These are phyloP conservation scores for Bactericera cockerelli DNA, from an alignment of 1,140 invertebrate species.

Conservation along the genomic window DNA sequence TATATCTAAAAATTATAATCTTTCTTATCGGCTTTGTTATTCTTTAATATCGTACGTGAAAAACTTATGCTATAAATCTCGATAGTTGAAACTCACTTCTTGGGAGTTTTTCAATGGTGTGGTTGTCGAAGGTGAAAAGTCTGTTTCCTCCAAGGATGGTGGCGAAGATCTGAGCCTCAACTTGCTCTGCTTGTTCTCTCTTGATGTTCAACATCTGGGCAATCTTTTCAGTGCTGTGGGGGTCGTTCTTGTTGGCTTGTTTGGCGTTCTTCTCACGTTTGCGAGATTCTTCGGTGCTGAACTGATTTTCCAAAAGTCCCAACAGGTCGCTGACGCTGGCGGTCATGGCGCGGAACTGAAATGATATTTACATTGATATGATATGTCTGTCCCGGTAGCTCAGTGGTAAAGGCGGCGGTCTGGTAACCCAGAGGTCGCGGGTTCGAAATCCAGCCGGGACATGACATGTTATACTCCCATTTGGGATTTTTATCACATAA, in stretches of 20 bases:
- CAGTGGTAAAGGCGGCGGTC: too few relatives aligned
- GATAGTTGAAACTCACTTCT: conserved; percentile 10
- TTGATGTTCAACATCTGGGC: conserved; percentile 37
- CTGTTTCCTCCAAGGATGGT: conserved; percentile 28
- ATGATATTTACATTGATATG: neutral
- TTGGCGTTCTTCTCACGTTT: conserved; percentile 23
- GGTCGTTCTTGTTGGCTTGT: conserved; percentile 18
- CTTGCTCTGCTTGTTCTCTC: conserved; percentile 29
- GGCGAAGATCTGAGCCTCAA: conserved; percentile 38
- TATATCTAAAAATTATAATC: too few relatives aligned
- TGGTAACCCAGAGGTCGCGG: too few relatives aligned
- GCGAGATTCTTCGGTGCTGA: conserved; percentile 17
- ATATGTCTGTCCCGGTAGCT: neutral
- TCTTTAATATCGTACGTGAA: too few relatives aligned
- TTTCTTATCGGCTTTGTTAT: too few relatives aligned
- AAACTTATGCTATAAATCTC: neutral
- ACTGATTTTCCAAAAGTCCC: conserved; percentile 28
- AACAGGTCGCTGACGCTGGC: conserved; percentile 35
- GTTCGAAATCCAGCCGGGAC: too few relatives aligned
- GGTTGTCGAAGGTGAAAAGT: conserved; percentile 37
- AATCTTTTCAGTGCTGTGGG: conserved; percentile 32
- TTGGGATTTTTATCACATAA: too few relatives aligned
- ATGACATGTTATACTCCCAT: too few relatives aligned
- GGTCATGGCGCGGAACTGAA: conserved; percentile 26
- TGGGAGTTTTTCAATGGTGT: conserved; percentile 29